Evolutionary conservation across 1,140 invertebrate species (phyloP).

Genomic region (Hormaphis cornu): DNA sequence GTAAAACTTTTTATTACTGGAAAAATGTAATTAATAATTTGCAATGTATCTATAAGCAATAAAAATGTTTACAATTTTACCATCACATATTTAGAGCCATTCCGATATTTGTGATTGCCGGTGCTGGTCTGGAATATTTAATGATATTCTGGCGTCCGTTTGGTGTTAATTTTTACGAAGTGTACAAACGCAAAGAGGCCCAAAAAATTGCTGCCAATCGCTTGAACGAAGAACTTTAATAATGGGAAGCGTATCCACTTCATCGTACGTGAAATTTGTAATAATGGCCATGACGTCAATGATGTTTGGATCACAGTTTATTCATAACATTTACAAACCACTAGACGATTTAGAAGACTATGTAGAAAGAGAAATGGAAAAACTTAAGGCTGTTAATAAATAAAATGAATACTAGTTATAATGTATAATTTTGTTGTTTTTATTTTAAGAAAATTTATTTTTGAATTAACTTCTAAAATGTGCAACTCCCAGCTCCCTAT

Average conservation of each 20-base stretch:
- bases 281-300: neutral
- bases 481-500: too few relatives aligned
- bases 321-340: neutral
- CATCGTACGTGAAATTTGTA: neutral
- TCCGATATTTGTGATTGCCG: neutral
- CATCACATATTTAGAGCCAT: conserved; percentile 3
- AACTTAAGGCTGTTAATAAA: neutral
- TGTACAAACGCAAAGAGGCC: conserved; percentile 9
- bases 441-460: too few relatives aligned
- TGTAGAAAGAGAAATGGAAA: conserved; percentile 15
- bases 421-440: too few relatives aligned
- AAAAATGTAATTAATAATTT: neutral
- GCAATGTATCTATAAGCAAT: neutral
- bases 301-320: conserved; percentile 13
- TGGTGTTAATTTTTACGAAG: conserved; percentile 25
- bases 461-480: too few relatives aligned
- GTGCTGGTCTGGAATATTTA: conserved; percentile 5
- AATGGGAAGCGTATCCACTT: neutral
- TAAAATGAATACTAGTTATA: neutral
- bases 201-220: neutral
- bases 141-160: conserved; percentile 21
- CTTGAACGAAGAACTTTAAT: neutral
- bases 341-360: conserved; percentile 15
- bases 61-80: neutral
- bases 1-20: neutral